A percentile compares a stretch with the other conserved stretches of the same genome.
Conservation (phyloP, 1,140 invertebrate species). For the Phortica variegata region DNA sequence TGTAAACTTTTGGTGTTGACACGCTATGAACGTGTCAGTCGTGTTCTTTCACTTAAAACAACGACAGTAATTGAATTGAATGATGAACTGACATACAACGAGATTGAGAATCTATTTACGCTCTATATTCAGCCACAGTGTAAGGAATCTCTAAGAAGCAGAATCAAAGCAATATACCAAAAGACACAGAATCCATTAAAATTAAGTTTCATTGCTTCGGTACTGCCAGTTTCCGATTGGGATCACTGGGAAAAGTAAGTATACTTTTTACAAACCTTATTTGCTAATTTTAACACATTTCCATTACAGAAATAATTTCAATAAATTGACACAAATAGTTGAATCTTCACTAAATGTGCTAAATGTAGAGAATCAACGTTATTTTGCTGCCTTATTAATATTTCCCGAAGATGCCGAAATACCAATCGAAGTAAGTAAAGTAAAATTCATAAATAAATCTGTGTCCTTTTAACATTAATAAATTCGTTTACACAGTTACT, state of each 20-base stretch:
- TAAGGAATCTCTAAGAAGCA: no score
- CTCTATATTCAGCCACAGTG: no score
- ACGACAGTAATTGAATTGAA: constrained; percentile 44
- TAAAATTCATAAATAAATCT: no score
- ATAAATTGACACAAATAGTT: constrained; percentile 7
- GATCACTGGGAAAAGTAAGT: constrained; percentile 56
- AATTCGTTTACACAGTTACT: no score
- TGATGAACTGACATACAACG: constrained; percentile 59
- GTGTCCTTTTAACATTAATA: no score
- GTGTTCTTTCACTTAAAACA: constrained; percentile 3
- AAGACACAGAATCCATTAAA: constrained; percentile 60
- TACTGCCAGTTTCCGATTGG: constrained; percentile 59
- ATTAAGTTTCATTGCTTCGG: constrained; percentile 62
- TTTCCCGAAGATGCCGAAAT: constrained; percentile 12
- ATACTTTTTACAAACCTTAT: neutral
- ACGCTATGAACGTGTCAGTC: constrained; percentile 16
- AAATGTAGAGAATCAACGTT: constrained; percentile 1
- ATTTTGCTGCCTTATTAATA: constrained; percentile 11
- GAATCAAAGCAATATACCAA: no score
- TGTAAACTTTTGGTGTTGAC: constrained; percentile 26
- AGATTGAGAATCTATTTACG: constrained; percentile 60
- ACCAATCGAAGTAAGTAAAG: constrained; percentile 13
- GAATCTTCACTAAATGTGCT: constrained; percentile 12
- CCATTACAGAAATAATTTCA: constrained; percentile 1
- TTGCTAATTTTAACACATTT: neutral